Percentiles rank a stretch among this genome's conserved stretches.
Conservation (phyloP, 2,797 vertebrate species). For the Ctenochaetus hawaiiensis region DNA sequence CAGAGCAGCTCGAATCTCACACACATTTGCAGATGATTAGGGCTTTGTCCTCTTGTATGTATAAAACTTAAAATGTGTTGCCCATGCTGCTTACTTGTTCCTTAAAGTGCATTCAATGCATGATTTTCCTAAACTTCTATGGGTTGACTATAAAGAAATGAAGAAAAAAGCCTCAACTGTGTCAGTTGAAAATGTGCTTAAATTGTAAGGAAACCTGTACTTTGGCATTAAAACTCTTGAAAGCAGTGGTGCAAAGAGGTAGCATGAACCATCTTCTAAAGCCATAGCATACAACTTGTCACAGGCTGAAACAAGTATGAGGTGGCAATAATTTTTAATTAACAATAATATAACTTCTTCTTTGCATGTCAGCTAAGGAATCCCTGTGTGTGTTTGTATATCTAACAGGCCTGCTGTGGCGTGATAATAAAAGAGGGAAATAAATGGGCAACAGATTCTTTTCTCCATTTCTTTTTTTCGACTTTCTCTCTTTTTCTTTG, state of each 20-base stretch:
- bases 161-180: neutral
- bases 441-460: slow-evolving; percentile 42
- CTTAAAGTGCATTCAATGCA: neutral
- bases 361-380: slow-evolving; percentile 22
- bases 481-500: slow-evolving; percentile 19
- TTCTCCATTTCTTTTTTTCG: slow-evolving; percentile 35
- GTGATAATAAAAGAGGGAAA: slow-evolving; percentile 44
- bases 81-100: neutral
- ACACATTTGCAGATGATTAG: slow-evolving; percentile 39
- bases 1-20: slow-evolving; percentile 28
- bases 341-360: slow-evolving; percentile 14
- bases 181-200: neutral
- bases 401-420: slow-evolving; percentile 31
- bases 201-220: neutral
- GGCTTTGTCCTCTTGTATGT: neutral
- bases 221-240: slow-evolving; percentile 8
- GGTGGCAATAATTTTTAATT: slow-evolving; percentile 20
- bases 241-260: slow-evolving; percentile 9
- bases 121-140: neutral
- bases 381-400: neutral
- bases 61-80: neutral
- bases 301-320: slow-evolving; percentile 26
- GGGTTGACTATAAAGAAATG: neutral
- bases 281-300: slow-evolving; percentile 38
- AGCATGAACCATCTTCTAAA: slow-evolving; percentile 16